Evolutionary conservation across 2,888 invertebrate genomes (phyloP), one percentile per base, ranked within the genome.

Genomic region (Galerucella nymphaeae): DNA sequence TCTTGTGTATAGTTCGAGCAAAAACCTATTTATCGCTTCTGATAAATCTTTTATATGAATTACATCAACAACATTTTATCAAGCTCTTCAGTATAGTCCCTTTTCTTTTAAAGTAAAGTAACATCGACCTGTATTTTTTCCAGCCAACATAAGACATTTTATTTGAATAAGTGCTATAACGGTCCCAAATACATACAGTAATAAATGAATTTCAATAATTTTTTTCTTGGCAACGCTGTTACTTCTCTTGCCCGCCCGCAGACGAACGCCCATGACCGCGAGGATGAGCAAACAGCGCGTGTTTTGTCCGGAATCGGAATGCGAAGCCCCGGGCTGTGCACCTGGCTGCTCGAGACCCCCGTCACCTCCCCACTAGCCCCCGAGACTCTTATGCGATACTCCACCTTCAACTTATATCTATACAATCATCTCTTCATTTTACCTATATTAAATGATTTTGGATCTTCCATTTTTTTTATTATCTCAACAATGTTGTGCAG

Each of bases 231-330:
- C 63, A 63, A 63, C 63, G 23, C 45, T 58, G 66, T 57, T 66
- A 45, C 58, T 11, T 41, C 30, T 41, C 23, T 16, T 57, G 45
- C 66, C 66, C 58, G 63, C 66, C 59, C 59, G 65, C 65, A 48
- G 64, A 65, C 77, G 75, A 73, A 75, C 77, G 77, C 76, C 76
- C 75, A 73, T 77, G 76, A 81, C 81, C 77, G 82, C 81, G 81
- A 82, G 80, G 84, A 84, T 84, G 85, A 84, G 85, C 85, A 84
- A 83, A 84, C 83, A 83, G 84, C 84, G 84, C 84, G 84, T 84
- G 85, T 85, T 85, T 85, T 82, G 84, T 84, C 81, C 83, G 85
- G 85, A 86, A 85, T 86, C 83, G 85, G 85, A 86, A 85, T 86
- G 85, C 85, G 84, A 76, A 81, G 81, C 86, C 83, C 74, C 79